phyloP scores from a whole-genome alignment of 2,797 vertebrate species.

The Myotis findleyi region DNA sequence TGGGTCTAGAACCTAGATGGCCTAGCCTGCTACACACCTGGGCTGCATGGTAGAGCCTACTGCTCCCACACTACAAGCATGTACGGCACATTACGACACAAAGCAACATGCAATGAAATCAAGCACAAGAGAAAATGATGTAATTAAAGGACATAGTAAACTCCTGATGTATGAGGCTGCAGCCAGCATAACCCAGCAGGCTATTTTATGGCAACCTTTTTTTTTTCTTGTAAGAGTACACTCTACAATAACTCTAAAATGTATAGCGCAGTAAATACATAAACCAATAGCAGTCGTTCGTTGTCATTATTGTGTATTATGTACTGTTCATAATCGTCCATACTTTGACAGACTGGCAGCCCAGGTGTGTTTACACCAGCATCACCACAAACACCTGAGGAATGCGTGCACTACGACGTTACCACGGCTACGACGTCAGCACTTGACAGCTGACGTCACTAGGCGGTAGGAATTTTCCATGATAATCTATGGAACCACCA shows the following conservation, averaged over 20 bases:
- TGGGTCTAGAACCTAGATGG: neutral
- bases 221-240: neutral
- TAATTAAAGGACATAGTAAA: neutral
- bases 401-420: neutral
- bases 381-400: neutral
- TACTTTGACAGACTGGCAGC: neutral
- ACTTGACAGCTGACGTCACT: neutral
- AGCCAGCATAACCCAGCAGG: neutral
- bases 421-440: neutral
- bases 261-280: too few species aligned
- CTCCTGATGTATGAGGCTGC: neutral
- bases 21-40: neutral
- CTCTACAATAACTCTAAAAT: neutral
- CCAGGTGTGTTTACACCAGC: neutral
- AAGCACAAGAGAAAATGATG: neutral
- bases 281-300: neutral
- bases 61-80: neutral
- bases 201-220: neutral
- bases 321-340: neutral
- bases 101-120: neutral
- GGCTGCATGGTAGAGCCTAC: neutral
- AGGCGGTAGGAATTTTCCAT: neutral
- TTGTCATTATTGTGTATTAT: too few species aligned
- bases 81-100: neutral
- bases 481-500: neutral